These are phyloP conservation scores for Micropterix aruncella DNA, from an alignment of 2,888 invertebrate genomes.

Conservation along the genomic window DNA sequence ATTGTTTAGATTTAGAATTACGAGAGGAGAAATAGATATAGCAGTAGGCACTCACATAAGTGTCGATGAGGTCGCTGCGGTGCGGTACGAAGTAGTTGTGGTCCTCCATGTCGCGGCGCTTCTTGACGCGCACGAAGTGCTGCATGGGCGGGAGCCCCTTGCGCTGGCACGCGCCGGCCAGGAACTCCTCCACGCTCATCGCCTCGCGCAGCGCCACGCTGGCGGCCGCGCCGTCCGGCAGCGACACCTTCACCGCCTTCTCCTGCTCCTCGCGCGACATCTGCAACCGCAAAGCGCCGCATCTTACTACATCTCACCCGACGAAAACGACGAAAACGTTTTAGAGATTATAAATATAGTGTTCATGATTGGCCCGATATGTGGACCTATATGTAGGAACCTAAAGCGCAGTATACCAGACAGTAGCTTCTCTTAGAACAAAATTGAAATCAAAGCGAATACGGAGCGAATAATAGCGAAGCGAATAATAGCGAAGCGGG, in stretches of 20 bases:
- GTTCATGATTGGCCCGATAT: too few species aligned
- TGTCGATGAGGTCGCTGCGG: slow-evolving; percentile 86
- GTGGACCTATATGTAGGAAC: slow-evolving; percentile 4
- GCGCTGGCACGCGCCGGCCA: slow-evolving; percentile 82
- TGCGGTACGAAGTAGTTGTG: slow-evolving; percentile 95
- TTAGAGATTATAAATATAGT: slow-evolving; percentile 6
- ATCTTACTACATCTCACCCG: too few species aligned
- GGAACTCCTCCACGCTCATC: slow-evolving; percentile 92
- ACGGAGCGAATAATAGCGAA: slow-evolving; percentile 6
- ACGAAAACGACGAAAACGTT: slow-evolving; percentile 4
- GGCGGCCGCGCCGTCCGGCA: slow-evolving; percentile 73
- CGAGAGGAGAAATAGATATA: neutral
- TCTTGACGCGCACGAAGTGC: slow-evolving; percentile 91
- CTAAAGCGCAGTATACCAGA: too few species aligned
- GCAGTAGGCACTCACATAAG: slow-evolving; percentile 49
- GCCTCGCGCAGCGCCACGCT: slow-evolving; percentile 79
- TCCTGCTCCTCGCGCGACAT: slow-evolving; percentile 80
- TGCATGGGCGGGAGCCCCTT: slow-evolving; percentile 89
- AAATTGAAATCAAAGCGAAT: too few species aligned
- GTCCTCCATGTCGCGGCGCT: slow-evolving; percentile 88
- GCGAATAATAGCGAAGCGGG: slow-evolving; percentile 5
- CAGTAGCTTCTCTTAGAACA: too few species aligned
- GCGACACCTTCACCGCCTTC: slow-evolving; percentile 77
- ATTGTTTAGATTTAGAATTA: too few species aligned
- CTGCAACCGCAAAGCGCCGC: slow-evolving; percentile 34